A percentile compares a stretch with the other conserved stretches of the same genome.
Conservation (phyloP, 2,888 invertebrate genomes). For the Pollenia angustigena region DNA sequence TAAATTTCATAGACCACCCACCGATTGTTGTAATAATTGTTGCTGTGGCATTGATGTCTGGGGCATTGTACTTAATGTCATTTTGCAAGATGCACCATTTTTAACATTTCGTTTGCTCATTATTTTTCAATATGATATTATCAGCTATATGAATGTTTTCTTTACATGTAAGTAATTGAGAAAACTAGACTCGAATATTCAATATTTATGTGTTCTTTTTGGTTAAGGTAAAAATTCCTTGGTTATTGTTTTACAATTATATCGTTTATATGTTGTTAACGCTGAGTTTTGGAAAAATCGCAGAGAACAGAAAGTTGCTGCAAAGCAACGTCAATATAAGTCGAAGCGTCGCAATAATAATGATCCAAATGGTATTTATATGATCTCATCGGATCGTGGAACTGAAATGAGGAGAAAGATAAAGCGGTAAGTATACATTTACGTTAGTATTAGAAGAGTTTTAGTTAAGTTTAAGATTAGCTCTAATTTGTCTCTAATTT, state of each 20-base stretch:
- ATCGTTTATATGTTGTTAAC: conserved; percentile 92
- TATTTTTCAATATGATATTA: conserved; percentile 93
- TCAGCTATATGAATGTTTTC: conserved; percentile 98
- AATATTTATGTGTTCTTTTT: neutral
- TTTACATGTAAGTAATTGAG: conserved; percentile 91
- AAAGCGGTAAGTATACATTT: conserved; percentile 77
- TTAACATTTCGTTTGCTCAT: conserved; percentile 93
- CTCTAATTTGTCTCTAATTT: no score
- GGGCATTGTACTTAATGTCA: conserved; percentile 94
- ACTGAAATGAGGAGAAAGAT: conserved; percentile 80
- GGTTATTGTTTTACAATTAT: conserved; percentile 94
- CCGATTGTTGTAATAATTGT: conserved; percentile 86
- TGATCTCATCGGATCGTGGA: conserved; percentile 84
- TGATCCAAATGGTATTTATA: conserved; percentile 85
- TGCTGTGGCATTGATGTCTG: conserved; percentile 95
- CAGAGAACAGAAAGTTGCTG: conserved; percentile 79
- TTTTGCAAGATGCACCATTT: conserved; percentile 94
- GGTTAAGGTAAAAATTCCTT: conserved; percentile 89
- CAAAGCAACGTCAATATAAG: conserved; percentile 78
- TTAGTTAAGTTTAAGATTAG: no score
- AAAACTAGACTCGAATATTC: neutral
- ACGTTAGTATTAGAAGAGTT: neutral
- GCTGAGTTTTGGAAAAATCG: conserved; percentile 86
- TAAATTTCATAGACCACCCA: conserved; percentile 74
- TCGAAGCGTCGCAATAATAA: conserved; percentile 80